Evolutionary conservation across 2,888 invertebrate genomes (phyloP).

Genomic region (Cephonodes hylas): DNA sequence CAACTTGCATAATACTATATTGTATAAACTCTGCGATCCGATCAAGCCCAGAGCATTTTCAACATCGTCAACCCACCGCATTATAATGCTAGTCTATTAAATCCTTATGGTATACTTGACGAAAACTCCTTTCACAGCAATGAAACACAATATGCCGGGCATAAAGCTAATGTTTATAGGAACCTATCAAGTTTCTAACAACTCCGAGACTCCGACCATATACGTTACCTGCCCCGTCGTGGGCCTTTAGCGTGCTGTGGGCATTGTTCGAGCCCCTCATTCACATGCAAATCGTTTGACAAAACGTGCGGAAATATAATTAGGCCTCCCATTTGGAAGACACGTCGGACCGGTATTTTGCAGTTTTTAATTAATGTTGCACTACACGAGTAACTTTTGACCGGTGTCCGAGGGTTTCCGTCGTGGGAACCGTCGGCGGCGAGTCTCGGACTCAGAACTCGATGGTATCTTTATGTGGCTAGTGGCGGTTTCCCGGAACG

Average conservation of each 20-base stretch:
- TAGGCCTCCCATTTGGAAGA: constrained; percentile 67
- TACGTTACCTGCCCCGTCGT: constrained; percentile 43
- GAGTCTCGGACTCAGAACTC: constrained; percentile 45
- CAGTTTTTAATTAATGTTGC: constrained; percentile 76
- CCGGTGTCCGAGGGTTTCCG: constrained; percentile 65
- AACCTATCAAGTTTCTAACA: constrained; percentile 75
- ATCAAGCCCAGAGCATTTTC: neutral
- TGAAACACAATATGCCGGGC: constrained; percentile 61
- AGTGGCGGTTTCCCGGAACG: constrained; percentile 73
- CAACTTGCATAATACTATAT: neutral
- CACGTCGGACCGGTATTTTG: constrained; percentile 66
- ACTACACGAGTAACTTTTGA: constrained; percentile 60
- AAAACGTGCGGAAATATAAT: constrained; percentile 80
- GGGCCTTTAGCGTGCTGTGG: constrained; percentile 43
- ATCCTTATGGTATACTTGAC: constrained; percentile 36
- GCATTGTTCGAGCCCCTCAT: constrained; percentile 67
- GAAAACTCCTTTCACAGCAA: constrained; percentile 49
- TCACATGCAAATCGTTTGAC: constrained; percentile 74
- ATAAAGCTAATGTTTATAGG: constrained; percentile 66
- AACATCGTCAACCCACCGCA: constrained; percentile 2
- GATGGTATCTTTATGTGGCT: constrained; percentile 74
- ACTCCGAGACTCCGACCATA: constrained; percentile 44
- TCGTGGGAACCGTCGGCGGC: constrained; percentile 71
- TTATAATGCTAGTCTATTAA: constrained; percentile 9
- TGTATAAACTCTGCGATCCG: neutral